Percentiles rank a stretch among this genome's conserved stretches.
phyloP scores from a whole-genome alignment of 2,797 vertebrate species.

The Paguma larvata region DNA sequence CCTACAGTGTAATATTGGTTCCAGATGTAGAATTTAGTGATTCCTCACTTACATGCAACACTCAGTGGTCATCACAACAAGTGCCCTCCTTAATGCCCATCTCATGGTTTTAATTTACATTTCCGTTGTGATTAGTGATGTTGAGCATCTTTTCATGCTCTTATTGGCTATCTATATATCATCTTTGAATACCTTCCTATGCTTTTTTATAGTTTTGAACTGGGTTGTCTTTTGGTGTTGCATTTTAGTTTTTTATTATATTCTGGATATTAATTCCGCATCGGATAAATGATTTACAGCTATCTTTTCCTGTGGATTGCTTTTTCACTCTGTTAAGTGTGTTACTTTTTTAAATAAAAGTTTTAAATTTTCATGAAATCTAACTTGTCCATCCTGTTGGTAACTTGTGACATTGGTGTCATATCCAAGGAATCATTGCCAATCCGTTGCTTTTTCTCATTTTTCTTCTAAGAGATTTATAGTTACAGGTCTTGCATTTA shows the following conservation, averaged over 20 bases:
- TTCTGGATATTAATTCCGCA: neutral
- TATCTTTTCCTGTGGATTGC: neutral
- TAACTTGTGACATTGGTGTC: neutral
- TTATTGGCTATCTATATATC: neutral
- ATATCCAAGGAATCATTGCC: neutral
- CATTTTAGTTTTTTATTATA: neutral
- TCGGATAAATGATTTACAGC: neutral
- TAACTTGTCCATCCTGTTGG: neutral
- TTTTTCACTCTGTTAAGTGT: neutral
- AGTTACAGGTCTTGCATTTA: neutral
- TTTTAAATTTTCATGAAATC: conserved; percentile 10
- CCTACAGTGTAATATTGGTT: no score
- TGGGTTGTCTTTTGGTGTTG: neutral
- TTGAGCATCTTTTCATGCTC: neutral
- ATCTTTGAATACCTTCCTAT: neutral
- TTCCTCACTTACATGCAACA: no score
- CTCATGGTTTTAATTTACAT: no score
- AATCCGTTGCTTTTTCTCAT: neutral
- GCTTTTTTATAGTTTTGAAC: neutral
- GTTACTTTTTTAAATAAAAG: neutral
- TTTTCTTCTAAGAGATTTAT: neutral
- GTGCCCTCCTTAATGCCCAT: no score
- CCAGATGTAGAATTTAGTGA: no score
- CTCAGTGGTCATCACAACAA: no score
- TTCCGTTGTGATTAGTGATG: no score